Conservation (phyloP, 2,113 vertebrate genomes). For the Conger conger region DNA sequence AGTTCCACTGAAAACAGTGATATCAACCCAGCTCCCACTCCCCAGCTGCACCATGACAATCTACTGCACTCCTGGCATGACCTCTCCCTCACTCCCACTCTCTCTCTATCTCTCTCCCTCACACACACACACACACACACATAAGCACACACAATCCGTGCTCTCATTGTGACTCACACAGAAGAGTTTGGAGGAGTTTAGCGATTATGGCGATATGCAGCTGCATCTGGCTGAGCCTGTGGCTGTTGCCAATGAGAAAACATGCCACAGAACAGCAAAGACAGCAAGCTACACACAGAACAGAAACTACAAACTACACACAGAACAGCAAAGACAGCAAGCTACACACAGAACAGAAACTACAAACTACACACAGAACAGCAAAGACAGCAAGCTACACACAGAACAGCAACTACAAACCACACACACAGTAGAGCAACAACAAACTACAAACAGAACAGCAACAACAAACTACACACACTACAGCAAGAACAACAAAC, state of each 20-base stretch:
- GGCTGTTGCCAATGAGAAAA: background rate
- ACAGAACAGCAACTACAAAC: background rate
- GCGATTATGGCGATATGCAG: background rate
- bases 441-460: background rate
- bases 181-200: background rate
- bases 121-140: background rate
- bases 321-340: background rate
- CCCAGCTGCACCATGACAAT: background rate
- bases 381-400: background rate
- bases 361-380: too few relatives aligned
- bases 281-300: background rate
- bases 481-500: too few relatives aligned
- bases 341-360: background rate
- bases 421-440: background rate
- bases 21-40: background rate
- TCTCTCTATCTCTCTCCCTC: background rate
- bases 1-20: slow-evolving; percentile 26
- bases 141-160: background rate
- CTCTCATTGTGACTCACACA: background rate
- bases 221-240: background rate
- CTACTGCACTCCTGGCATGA: background rate
- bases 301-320: too few relatives aligned
- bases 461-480: too few relatives aligned
- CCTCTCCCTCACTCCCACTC: background rate
- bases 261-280: background rate